Evolutionary conservation across 2,113 vertebrate genomes (phyloP).

Genomic region (Orthonyx spaldingii): DNA sequence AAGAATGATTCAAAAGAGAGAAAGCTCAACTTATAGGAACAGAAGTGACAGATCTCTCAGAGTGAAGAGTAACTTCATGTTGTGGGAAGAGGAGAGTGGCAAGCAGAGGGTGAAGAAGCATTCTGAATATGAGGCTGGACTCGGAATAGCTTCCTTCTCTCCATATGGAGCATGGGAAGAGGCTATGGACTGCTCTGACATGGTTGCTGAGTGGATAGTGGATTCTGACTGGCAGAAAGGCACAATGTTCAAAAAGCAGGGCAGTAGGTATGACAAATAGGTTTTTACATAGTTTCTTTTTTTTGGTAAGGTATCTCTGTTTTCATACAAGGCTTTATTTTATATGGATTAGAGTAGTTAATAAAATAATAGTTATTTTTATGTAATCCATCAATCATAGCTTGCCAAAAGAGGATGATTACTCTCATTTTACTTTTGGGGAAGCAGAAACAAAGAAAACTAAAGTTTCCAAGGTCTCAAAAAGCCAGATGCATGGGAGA

Average conservation of each 20-base stretch:
- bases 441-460: neutral
- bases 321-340: neutral
- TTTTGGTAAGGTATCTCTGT: neutral
- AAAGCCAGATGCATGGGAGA: neutral
- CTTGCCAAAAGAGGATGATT: neutral
- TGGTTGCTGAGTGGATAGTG: neutral
- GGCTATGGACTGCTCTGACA: neutral
- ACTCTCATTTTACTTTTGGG: neutral
- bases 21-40: neutral
- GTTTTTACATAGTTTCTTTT: neutral
- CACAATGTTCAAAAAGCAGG: neutral
- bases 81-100: neutral
- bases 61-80: neutral
- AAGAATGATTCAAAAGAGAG: neutral
- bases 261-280: neutral
- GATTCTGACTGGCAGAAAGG: neutral
- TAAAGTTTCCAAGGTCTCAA: neutral
- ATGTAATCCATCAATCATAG: neutral
- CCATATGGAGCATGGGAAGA: rapidly evolving
- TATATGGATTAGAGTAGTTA: neutral
- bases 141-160: neutral
- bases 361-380: neutral
- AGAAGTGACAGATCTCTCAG: neutral
- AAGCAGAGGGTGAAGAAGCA: neutral
- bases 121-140: neutral